Evolutionary conservation across 2,888 invertebrate species (phyloP).

Genomic region (Eilema sororculum): DNA sequence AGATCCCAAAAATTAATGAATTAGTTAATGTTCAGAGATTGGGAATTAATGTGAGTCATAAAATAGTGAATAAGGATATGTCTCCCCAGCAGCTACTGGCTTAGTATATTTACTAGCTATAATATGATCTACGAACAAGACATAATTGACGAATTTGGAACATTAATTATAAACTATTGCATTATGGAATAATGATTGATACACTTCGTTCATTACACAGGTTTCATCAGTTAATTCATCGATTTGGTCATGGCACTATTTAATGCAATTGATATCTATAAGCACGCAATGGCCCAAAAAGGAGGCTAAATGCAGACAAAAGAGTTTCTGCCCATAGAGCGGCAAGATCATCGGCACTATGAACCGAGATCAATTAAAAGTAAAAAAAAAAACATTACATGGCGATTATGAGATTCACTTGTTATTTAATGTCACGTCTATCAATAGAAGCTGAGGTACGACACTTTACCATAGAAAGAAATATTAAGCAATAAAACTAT

Average conservation of each 20-base stretch:
- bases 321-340: too few species aligned
- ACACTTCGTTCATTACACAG: not conserved
- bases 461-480: too few species aligned
- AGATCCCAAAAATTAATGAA: not conserved
- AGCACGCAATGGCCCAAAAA: too few species aligned
- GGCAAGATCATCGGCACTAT: not conserved
- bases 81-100: not conserved
- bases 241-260: not conserved
- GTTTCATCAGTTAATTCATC: not conserved
- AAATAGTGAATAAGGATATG: not conserved
- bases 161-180: not conserved
- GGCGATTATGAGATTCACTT: not conserved
- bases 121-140: not conserved
- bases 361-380: not conserved
- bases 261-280: not conserved
- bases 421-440: not conserved
- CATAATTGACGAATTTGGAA: not conserved
- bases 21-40: constrained; percentile 2
- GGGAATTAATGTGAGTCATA: not conserved
- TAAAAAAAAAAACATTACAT: too few species aligned
- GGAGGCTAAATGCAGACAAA: too few species aligned
- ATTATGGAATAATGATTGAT: not conserved
- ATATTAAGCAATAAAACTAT: too few species aligned
- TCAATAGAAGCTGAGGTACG: not conserved
- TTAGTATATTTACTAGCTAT: not conserved